Conservation (phyloP, 2,797 vertebrate species). For the Scolopax bukidnonensis region DNA sequence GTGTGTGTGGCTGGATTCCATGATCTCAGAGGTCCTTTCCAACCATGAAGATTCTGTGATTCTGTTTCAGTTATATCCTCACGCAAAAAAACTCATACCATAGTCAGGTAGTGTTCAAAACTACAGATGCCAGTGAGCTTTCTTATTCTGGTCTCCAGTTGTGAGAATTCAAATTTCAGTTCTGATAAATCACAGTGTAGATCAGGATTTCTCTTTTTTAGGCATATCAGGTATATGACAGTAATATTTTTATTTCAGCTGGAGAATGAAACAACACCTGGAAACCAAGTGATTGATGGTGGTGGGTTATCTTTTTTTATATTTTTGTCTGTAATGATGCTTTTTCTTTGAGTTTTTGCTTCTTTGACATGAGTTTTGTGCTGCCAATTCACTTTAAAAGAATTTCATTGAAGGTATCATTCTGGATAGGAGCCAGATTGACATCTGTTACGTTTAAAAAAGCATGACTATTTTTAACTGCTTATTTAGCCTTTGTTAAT, state of each 20-base stretch:
- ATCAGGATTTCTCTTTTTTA: neutral
- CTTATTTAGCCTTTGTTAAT: neutral
- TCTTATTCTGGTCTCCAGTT: neutral
- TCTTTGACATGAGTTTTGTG: neutral
- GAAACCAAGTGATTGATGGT: neutral
- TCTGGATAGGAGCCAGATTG: neutral
- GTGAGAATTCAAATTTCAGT: neutral
- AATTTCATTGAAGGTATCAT: neutral
- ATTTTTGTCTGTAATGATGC: neutral
- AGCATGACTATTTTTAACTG: neutral
- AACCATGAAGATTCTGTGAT: no score
- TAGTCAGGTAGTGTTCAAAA: neutral
- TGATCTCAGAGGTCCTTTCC: no score
- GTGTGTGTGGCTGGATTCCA: no score
- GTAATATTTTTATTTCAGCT: conserved; percentile 45
- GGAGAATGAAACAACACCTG: conserved; percentile 48
- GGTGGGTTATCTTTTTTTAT: neutral
- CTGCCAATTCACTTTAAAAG: neutral
- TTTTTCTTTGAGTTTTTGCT: neutral
- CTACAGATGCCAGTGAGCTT: neutral
- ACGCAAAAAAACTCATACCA: neutral
- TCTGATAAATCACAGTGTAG: neutral
- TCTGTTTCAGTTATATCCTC: neutral
- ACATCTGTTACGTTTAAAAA: neutral
- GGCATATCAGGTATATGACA: conserved; percentile 45